These are phyloP conservation scores for Lynx canadensis DNA, from an alignment of 2,113 vertebrate genomes.

Conservation along the genomic window DNA sequence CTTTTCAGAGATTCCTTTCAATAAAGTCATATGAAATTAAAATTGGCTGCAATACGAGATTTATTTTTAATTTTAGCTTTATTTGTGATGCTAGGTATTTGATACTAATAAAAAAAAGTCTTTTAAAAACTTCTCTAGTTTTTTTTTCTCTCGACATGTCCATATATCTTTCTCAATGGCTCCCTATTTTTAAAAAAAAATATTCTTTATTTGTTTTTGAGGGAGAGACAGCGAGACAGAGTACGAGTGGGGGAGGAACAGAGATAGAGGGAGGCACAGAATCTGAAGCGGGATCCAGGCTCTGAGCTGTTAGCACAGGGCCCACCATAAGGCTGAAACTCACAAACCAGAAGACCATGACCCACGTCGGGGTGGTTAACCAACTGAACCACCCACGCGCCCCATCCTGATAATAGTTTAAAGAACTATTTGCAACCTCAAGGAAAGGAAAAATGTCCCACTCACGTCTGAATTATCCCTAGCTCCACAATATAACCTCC, in stretches of 20 bases:
- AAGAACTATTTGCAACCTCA: neutral
- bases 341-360: too few species aligned
- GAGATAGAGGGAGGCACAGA: too few species aligned
- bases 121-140: neutral
- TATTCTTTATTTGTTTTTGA: too few species aligned
- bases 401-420: neutral
- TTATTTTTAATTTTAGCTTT: neutral
- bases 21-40: neutral
- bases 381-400: too few species aligned
- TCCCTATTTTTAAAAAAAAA: neutral
- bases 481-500: too few species aligned
- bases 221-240: too few species aligned
- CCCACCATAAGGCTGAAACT: too few species aligned
- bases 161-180: neutral
- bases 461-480: neutral
- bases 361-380: too few species aligned
- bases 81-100: neutral
- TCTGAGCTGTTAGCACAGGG: too few species aligned
- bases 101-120: neutral
- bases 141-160: neutral
- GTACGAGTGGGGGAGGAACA: too few species aligned
- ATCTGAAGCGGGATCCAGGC: too few species aligned
- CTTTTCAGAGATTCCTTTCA: neutral
- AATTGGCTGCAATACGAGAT: neutral
- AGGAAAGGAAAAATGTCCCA: neutral